phyloP scores from a whole-genome alignment of 2,888 invertebrate species.

The Rhogogaster chlorosoma region DNA sequence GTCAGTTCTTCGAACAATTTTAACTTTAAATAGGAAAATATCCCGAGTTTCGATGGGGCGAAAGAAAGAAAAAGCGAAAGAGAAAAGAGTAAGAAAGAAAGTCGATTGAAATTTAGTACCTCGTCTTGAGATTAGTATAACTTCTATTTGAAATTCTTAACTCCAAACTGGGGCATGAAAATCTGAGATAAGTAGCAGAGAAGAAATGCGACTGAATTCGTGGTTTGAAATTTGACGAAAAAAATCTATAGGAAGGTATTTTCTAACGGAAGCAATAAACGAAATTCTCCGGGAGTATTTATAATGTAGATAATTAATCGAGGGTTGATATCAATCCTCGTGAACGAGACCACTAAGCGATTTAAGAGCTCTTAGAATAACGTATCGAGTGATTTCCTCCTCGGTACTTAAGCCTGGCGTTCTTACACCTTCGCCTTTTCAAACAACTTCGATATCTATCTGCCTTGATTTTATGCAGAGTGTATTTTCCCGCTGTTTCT shows the following conservation, averaged over 20 bases:
- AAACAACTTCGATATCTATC: background rate
- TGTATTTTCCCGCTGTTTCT: background rate
- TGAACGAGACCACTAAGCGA: background rate
- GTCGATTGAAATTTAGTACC: slow-evolving; percentile 9
- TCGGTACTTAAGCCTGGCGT: background rate
- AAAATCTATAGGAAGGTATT: background rate
- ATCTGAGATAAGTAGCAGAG: background rate
- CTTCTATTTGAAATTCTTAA: background rate
- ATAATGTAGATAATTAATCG: background rate
- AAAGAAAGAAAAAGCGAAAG: background rate
- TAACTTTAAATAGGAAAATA: slow-evolving; percentile 17
- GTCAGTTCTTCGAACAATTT: slow-evolving; percentile 35
- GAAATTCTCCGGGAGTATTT: background rate
- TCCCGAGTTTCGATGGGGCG: background rate
- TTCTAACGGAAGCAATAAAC: background rate
- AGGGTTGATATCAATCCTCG: background rate
- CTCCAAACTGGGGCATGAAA: background rate
- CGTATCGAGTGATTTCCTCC: slow-evolving; percentile 13
- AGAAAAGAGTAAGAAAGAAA: background rate
- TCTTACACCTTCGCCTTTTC: background rate
- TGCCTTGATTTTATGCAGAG: background rate
- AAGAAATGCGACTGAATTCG: background rate
- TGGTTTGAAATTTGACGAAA: background rate
- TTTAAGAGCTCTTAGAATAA: background rate
- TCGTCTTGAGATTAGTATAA: slow-evolving; percentile 1